Percentiles rank a stretch among this genome's conserved stretches.
Conservation (phyloP, 2,888 invertebrate species). For the Oxystoma pomonae region DNA sequence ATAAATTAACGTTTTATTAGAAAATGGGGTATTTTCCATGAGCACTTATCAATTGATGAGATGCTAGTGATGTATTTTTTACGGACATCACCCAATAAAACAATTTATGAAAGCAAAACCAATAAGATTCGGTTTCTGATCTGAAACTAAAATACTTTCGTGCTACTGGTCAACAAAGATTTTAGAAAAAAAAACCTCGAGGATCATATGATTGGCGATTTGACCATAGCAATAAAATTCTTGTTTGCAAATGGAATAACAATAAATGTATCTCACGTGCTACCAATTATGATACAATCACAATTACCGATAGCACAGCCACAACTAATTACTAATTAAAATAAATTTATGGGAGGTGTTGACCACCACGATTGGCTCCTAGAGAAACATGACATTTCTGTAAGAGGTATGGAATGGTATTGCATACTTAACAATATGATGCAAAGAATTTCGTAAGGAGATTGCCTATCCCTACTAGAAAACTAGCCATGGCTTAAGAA, state of each 20-base stretch:
- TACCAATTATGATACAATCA: slow-evolving; percentile 1
- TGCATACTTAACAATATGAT: no score
- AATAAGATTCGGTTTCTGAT: neutral
- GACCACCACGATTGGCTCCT: neutral
- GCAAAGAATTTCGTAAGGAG: neutral
- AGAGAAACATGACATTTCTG: neutral
- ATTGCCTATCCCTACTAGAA: neutral
- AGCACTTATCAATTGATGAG: neutral
- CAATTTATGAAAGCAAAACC: neutral
- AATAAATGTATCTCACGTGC: neutral
- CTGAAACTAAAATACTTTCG: no score
- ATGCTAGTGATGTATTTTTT: neutral
- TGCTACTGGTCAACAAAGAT: no score
- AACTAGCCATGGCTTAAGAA: slow-evolving; percentile 1
- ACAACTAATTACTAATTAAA: neutral
- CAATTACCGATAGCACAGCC: neutral
- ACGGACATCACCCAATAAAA: neutral
- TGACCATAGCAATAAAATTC: neutral
- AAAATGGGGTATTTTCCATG: no score
- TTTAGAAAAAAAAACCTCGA: no score
- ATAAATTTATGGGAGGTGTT: slow-evolving; percentile 1
- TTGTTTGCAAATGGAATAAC: neutral
- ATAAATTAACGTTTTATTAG: slow-evolving; percentile 10
- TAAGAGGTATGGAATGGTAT: no score
- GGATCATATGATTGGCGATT: slow-evolving; percentile 1